phyloP scores from a whole-genome alignment of 1,140 invertebrate species.

The Micrasema minimum region DNA sequence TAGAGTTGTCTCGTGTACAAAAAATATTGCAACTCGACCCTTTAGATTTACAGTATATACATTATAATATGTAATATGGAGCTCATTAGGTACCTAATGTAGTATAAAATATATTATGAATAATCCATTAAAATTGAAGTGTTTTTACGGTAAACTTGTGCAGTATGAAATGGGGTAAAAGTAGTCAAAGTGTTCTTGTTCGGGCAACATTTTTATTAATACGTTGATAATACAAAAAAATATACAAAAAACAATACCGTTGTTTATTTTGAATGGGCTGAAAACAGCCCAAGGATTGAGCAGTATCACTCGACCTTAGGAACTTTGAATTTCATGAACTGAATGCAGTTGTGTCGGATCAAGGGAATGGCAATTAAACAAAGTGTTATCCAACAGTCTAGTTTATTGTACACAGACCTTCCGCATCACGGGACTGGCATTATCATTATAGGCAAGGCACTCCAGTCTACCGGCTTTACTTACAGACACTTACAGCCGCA shows the following conservation, averaged over 20 bases:
- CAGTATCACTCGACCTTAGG: constrained; percentile 42
- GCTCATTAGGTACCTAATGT: no score
- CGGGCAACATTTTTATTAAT: constrained; percentile 50
- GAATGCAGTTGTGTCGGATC: background rate
- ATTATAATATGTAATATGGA: no score
- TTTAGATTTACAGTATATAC: no score
- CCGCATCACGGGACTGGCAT: background rate
- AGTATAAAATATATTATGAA: no score
- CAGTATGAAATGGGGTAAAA: constrained; percentile 3
- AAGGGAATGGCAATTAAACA: constrained; percentile 43
- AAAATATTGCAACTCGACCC: no score
- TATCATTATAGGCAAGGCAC: constrained; percentile 48
- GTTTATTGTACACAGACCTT: constrained; percentile 45
- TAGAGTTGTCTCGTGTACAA: no score
- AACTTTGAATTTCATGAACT: constrained; percentile 47
- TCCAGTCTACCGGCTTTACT: background rate
- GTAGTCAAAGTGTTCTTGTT: constrained; percentile 36
- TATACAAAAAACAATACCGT: constrained; percentile 46
- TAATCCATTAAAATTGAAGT: no score
- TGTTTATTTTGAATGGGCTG: constrained; percentile 49
- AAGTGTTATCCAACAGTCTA: constrained; percentile 40
- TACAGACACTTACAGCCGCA: background rate
- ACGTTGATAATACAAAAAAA: constrained; percentile 52
- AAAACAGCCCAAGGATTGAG: constrained; percentile 43
- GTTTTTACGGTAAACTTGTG: no score